Percentiles rank a stretch among this genome's conserved stretches.
Evolutionary conservation across 2,888 invertebrate species (phyloP).

Genomic region (Ophioninae sp.): DNA sequence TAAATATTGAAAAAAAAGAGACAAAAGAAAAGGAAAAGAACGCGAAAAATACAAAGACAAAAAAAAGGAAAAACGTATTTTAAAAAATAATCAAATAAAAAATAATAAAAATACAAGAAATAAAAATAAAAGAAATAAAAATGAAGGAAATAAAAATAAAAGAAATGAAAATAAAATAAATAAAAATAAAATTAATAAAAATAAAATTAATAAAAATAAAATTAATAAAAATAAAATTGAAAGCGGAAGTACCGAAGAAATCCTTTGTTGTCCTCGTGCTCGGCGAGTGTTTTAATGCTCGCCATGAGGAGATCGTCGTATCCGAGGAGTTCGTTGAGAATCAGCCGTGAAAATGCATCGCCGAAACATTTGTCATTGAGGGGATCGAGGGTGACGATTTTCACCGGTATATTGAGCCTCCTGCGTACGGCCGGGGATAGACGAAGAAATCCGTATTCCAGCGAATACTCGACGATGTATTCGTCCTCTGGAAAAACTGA

Average conservation of each 20-base stretch:
- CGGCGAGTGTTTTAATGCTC: conserved; percentile 96
- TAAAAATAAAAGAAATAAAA: too few species aligned
- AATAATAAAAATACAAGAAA: too few species aligned
- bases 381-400: conserved; percentile 93
- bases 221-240: neutral
- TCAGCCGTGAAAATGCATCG: conserved; percentile 93
- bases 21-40: too few species aligned
- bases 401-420: conserved; percentile 94
- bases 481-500: conserved; percentile 90
- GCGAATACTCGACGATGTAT: conserved; percentile 98
- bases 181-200: too few species aligned
- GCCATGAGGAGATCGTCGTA: conserved; percentile 99
- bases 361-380: conserved; percentile 95
- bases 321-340: conserved; percentile 96
- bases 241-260: conserved; percentile 86
- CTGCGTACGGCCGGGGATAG: conserved; percentile 93
- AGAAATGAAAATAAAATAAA: neutral
- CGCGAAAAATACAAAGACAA: too few species aligned
- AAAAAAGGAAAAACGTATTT: too few species aligned
- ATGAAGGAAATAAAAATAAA: too few species aligned
- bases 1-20: too few species aligned
- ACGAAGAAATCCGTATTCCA: conserved; percentile 97
- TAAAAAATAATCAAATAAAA: too few species aligned
- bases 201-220: too few species aligned
- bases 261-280: conserved; percentile 98